Base-by-base conservation (phyloP, 2,113 vertebrate genomes). In the Todiramphus saurophagus region DNA sequence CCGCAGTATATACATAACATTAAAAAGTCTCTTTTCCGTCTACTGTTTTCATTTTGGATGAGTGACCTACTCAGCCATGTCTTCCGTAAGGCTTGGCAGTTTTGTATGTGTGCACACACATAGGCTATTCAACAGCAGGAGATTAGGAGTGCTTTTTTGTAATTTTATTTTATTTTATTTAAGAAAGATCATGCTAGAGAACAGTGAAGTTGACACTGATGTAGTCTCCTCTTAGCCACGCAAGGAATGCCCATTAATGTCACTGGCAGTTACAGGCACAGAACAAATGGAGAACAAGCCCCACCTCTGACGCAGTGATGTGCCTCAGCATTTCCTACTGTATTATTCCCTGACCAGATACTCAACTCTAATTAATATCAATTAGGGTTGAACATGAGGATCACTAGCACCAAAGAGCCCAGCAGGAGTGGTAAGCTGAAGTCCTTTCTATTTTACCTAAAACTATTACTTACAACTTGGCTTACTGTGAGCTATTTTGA, bases 191-290 rank as follows among this genome's bases (percentile, higher is more conserved):
- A 7, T 18, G 11, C 48, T 55, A 33, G 56, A 78, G n/a, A 92
- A 28, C 31, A 68, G 62, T 23, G 48, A 84, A 75, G 94, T 43
- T 95, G 89, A 92, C 92, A 83, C 77, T 81, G 69, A 67, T 4
- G 15, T 53, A 82, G 93, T 89, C 89, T 89, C 83, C 87, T 91
- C 77, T 92, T 89, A 96, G 89, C 83, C 94, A 90, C 51, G 83
- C 90, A 75, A 92, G 88, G 95, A 96, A 96, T 96, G 93, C 58
- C 89, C 94, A 92, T 97, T 96, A 96, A 96, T 96, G 96, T 94
- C 93, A 96, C 77, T 67, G 77, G 83, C 80, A 79, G 91, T 92
- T 92, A 92, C 80, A 94, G 92, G 83, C 96, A 90, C 79, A 96
- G 92, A 87, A 96, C 96, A 97, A 95, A 96, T 91, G 94, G 81